Evolutionary conservation across 1,140 invertebrate genomes (phyloP).

Genomic region (Contarinia nasturtii): DNA sequence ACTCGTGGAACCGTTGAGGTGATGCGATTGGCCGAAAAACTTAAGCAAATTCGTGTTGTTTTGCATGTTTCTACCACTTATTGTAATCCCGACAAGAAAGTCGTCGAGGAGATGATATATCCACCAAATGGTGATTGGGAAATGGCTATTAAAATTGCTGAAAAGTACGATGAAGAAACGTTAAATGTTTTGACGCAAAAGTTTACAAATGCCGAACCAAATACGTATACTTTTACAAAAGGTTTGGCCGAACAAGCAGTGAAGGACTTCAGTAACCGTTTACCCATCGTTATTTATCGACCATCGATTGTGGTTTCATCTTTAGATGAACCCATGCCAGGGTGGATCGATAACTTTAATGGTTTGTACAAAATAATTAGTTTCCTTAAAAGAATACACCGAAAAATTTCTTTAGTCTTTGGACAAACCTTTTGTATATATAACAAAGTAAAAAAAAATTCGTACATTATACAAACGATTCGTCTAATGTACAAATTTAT

Average conservation of each 20-base stretch:
- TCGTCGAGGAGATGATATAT: conserved; percentile 63
- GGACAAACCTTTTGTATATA: no score
- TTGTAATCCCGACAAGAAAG: conserved; percentile 48
- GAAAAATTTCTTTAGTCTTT: no score
- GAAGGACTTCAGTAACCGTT: conserved; percentile 38
- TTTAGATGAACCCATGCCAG: conserved; percentile 39
- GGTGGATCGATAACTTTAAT: conserved; percentile 93
- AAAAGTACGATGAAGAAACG: conserved; percentile 50
- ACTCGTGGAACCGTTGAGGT: conserved; percentile 43
- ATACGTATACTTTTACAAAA: conserved; percentile 77
- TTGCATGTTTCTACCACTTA: conserved; percentile 75
- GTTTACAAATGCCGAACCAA: conserved; percentile 52
- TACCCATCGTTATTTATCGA: conserved; percentile 70
- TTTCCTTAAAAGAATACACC: no score
- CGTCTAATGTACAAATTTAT: no score
- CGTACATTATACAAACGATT: no score
- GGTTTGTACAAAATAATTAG: conserved; percentile 30
- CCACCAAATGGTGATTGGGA: conserved; percentile 65
- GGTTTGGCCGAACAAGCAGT: conserved; percentile 59
- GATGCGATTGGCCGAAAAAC: conserved; percentile 39
- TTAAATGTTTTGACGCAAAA: conserved; percentile 45
- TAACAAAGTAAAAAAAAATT: no score
- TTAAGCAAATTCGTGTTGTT: conserved; percentile 50
- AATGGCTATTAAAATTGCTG: conserved; percentile 61
- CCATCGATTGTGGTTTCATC: conserved; percentile 72